phyloP scores from a whole-genome alignment of 2,113 vertebrate species.

The Hydropotes inermis region DNA sequence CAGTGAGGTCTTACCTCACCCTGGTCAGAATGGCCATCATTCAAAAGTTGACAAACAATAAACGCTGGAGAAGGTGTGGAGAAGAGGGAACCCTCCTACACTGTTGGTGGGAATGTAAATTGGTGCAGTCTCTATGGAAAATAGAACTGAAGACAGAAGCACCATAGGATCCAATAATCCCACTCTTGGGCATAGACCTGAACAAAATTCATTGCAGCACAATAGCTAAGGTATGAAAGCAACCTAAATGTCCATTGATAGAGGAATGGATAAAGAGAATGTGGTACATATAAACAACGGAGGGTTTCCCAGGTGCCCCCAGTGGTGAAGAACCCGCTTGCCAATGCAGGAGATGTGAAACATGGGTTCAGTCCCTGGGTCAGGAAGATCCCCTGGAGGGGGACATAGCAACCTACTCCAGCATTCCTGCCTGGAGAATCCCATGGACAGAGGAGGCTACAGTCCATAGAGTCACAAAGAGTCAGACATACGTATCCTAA shows the following conservation, averaged over 20 bases:
- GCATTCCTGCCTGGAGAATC: background rate
- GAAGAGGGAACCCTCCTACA: background rate
- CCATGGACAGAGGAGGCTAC: background rate
- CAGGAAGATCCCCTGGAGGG: background rate
- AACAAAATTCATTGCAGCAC: background rate
- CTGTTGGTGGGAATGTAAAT: too few species aligned
- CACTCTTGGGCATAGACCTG: background rate
- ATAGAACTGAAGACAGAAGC: background rate
- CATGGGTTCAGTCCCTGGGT: fast-evolving
- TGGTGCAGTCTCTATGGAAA: background rate
- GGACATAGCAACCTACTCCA: background rate
- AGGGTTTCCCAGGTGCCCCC: background rate
- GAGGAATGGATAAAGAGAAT: background rate
- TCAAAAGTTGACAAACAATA: background rate
- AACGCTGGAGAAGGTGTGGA: background rate
- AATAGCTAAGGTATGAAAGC: background rate
- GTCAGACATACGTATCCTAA: background rate
- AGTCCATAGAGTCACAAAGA: background rate
- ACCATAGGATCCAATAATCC: background rate
- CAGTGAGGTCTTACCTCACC: background rate
- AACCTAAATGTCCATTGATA: background rate
- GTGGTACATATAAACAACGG: background rate
- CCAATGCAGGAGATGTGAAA: background rate
- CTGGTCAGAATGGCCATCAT: background rate
- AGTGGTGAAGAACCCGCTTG: background rate